Conservation (phyloP, 1,140 invertebrate species). For the Pollicipes pollicipes region DNA sequence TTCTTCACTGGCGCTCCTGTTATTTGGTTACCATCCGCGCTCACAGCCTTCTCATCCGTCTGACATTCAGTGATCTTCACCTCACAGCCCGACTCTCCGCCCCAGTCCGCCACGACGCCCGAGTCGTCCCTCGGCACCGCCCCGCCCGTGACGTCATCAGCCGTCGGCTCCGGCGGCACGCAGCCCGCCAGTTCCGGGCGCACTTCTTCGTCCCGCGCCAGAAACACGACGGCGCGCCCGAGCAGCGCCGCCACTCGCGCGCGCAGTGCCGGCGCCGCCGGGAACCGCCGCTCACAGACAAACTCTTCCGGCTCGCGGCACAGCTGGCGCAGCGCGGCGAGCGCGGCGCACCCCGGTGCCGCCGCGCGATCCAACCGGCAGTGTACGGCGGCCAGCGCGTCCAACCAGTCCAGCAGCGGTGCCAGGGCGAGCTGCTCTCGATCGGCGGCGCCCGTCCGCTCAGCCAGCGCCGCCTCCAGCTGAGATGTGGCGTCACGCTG, state of each 20-base stretch:
- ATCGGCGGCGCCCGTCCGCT: neutral
- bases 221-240: neutral
- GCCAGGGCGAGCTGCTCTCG: neutral
- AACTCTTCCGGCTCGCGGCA: neutral
- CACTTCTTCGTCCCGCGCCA: neutral
- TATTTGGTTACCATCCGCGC: too few species aligned
- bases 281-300: neutral
- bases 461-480: neutral
- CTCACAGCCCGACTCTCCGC: too few species aligned
- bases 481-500: neutral
- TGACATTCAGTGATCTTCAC: too few species aligned
- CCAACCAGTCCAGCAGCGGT: neutral
- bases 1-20: too few species aligned
- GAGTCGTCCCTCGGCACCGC: too few species aligned
- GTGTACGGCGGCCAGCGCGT: neutral
- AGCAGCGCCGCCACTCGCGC: neutral
- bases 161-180: neutral
- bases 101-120: too few species aligned
- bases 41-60: too few species aligned
- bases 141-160: neutral
- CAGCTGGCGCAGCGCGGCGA: neutral
- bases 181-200: neutral
- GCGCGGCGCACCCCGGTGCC: too few species aligned
- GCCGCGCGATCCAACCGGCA: neutral
- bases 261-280: neutral